Conservation (phyloP, 2,888 invertebrate genomes). For the Tachina fera region DNA sequence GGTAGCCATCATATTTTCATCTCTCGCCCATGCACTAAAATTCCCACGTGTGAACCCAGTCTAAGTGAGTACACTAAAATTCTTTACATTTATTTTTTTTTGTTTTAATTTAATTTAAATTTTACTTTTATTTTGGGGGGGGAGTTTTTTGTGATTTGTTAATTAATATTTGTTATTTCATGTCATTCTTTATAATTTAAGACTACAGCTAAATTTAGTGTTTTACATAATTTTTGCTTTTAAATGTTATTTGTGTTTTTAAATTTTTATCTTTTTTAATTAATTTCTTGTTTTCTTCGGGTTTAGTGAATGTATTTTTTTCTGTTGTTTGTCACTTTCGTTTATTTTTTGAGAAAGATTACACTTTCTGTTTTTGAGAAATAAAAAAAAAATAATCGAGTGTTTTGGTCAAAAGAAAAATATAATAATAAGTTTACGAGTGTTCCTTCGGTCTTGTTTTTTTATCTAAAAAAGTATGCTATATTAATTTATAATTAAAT, state of each 20-base stretch:
- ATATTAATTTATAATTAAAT: conserved; percentile 66
- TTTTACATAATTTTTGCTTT: conserved; percentile 55
- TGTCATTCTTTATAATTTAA: conserved; percentile 51
- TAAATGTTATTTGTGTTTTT: conserved; percentile 56
- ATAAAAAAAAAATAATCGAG: conserved; percentile 32
- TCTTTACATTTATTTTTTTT: neutral
- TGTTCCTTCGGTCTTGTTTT: conserved; percentile 31
- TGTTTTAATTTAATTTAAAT: neutral
- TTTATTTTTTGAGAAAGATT: conserved; percentile 45
- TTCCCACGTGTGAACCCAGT: too few species aligned
- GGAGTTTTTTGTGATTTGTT: neutral
- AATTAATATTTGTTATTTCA: conserved; percentile 22
- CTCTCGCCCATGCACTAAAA: too few species aligned
- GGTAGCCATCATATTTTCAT: too few species aligned
- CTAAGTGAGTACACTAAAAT: too few species aligned
- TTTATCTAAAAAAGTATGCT: conserved; percentile 64
- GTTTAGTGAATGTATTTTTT: conserved; percentile 53
- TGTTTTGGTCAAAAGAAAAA: conserved; percentile 35
- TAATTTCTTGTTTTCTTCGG: conserved; percentile 20
- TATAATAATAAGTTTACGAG: conserved; percentile 35
- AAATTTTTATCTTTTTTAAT: conserved; percentile 35
- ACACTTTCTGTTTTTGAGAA: conserved; percentile 28
- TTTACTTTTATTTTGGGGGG: neutral
- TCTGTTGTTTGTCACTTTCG: conserved; percentile 48
- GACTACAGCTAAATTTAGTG: conserved; percentile 62